These are phyloP conservation scores for Moxostoma hubbsi DNA, from an alignment of 2,797 vertebrate species.

Conservation along the genomic window DNA sequence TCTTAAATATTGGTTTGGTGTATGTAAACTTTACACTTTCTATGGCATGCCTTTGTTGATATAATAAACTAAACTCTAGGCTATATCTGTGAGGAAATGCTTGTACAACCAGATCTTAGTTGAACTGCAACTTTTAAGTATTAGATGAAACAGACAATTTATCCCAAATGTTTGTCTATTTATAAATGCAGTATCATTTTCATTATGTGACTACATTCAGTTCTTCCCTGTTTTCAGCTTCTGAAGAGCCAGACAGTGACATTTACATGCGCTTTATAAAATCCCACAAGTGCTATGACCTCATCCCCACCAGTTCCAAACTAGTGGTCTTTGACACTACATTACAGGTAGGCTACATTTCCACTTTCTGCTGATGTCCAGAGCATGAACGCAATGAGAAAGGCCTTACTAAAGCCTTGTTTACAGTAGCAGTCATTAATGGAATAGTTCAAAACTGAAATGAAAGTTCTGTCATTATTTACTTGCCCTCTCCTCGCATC, in stretches of 20 bases:
- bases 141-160: no score
- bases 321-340: conserved; percentile 98
- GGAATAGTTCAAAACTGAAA: no score
- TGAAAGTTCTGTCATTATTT: no score
- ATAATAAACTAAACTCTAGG: background rate
- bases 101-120: background rate
- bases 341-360: conserved; percentile 85
- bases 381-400: background rate
- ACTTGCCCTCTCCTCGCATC: no score
- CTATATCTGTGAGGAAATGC: background rate
- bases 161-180: no score
- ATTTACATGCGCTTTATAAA: conserved; percentile 99
- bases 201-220: background rate
- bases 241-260: conserved; percentile 93
- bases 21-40: background rate
- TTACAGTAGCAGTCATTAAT: background rate
- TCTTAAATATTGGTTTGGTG: background rate
- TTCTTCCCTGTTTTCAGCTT: conserved; percentile 73
- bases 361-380: background rate
- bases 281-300: conserved; percentile 99
- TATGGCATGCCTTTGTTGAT: background rate
- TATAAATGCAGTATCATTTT: background rate
- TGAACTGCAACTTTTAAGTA: background rate
- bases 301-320: conserved; percentile 97
- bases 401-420: background rate